Evolutionary conservation across 2,888 invertebrate genomes (phyloP).

Genomic region (Megamerina dolium): DNA sequence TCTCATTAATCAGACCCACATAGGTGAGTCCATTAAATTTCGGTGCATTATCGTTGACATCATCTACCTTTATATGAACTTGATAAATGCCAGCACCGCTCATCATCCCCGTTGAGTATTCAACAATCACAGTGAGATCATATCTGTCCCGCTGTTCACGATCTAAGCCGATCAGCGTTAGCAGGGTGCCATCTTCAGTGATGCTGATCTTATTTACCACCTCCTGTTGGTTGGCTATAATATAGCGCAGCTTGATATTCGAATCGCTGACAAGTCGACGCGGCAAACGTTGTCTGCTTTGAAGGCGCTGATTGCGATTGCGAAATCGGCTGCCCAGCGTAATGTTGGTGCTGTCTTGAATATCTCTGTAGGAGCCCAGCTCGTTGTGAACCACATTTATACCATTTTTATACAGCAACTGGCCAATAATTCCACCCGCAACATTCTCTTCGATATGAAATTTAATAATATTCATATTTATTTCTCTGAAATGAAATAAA

Average conservation of each 20-base stretch:
- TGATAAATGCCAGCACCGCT: constrained; percentile 72
- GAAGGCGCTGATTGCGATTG: constrained; percentile 26
- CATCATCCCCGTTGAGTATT: constrained; percentile 64
- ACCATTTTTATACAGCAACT: constrained; percentile 56
- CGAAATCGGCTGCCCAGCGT: constrained; percentile 35
- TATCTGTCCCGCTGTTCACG: constrained; percentile 68
- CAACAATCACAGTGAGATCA: constrained; percentile 72
- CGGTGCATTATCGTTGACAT: constrained; percentile 84
- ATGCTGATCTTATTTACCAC: constrained; percentile 73
- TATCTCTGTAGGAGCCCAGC: constrained; percentile 33
- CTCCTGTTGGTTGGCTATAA: constrained; percentile 79
- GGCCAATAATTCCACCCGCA: constrained; percentile 67
- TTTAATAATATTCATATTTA: constrained; percentile 62
- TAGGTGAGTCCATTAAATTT: constrained; percentile 65
- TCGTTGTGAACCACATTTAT: constrained; percentile 38
- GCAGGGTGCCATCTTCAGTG: constrained; percentile 72
- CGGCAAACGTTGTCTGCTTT: constrained; percentile 27
- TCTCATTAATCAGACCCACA: constrained; percentile 73
- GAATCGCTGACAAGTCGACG: constrained; percentile 36
- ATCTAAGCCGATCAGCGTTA: constrained; percentile 69
- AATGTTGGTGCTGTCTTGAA: constrained; percentile 24
- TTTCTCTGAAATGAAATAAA: constrained; percentile 53
- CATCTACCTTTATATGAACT: constrained; percentile 72
- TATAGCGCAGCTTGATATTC: constrained; percentile 57
- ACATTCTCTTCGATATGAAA: constrained; percentile 73